Evolutionary conservation across 2,113 vertebrate species (phyloP), one percentile per base, ranked within the genome.

Genomic region (Hypanus sabinus): DNA sequence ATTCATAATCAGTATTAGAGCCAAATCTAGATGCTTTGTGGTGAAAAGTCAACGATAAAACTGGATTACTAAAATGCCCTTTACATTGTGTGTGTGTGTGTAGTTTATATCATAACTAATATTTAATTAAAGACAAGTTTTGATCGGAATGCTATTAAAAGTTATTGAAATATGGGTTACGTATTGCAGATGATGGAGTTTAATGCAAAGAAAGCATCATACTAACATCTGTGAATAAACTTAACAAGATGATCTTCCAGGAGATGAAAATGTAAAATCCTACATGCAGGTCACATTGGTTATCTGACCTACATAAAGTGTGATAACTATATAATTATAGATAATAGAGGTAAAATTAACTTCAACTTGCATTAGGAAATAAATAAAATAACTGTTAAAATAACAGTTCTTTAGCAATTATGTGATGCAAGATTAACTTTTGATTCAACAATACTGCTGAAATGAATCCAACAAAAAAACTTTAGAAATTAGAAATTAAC

Each of bases 11-110:
- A 73, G 27, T 55, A 90, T 18, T n/a, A 46, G 38, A 73, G 22
- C 24, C 91, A 75, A 46, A 92, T 73, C 90, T 73, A 73, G 70
- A 27, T 75, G 11, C 71, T 93, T 70, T 93, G 70, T 75, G 70
- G 22, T 24, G 71, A 55, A 93, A n/a, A 3, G 16, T 93, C 91
- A 93, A 46, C 73, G 22, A 75, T 30, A 73, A 71, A 92, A 55
- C 22, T 71, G 68, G 38, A 93, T 14, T 20, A 73, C 46, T 93
- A 93, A 73, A 75, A 16, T 46, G 30, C 22, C 2, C 36, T 73
- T 93, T 24, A 75, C 70, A 12, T 73, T 55, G 70, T 38, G 46
- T 46, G 71, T 75, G 33, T 73, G 33, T 55, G 27, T 27, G 62
- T 14, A 93, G 11, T 27, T 93, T 73, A 38, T 6, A 27, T 87